phyloP scores from a whole-genome alignment of 2,113 vertebrate genomes.

The Xiphias gladius region DNA sequence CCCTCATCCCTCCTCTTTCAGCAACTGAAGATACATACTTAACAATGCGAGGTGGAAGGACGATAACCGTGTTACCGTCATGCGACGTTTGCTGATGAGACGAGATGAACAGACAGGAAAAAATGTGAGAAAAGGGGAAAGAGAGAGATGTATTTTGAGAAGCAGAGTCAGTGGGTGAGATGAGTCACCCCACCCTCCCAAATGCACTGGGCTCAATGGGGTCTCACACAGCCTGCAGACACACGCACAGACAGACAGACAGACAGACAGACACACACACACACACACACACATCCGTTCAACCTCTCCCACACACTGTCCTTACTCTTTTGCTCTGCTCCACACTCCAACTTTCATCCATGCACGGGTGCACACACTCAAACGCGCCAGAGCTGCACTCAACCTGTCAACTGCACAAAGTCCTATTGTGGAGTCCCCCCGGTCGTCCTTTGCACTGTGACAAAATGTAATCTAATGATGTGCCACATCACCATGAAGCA shows the following conservation, averaged over 20 bases:
- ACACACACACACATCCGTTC: not conserved
- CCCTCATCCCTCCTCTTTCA: not conserved
- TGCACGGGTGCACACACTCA: not conserved
- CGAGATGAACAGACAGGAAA: not conserved
- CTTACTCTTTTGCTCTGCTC: not conserved
- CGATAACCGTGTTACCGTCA: not conserved
- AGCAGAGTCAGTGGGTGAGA: conserved; percentile 37
- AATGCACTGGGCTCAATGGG: conserved; percentile 41
- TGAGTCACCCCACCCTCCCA: conserved; percentile 55
- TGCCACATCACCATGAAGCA: not conserved
- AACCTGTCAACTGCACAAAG: conserved; percentile 28
- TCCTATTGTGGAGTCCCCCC: not conserved
- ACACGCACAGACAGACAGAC: conserved; percentile 10
- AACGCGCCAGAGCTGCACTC: conserved; percentile 42
- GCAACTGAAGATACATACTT: not conserved
- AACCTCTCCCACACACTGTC: conserved; percentile 14
- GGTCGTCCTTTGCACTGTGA: too few relatives aligned
- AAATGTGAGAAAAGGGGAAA: conserved; percentile 14
- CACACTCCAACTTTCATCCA: conserved; percentile 22
- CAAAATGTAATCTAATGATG: not conserved
- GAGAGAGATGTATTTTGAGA: conserved; percentile 55
- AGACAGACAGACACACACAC: too few relatives aligned
- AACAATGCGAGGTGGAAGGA: not conserved
- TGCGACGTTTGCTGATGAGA: conserved; percentile 6
- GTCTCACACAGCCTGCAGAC: conserved; percentile 24